Base-by-base conservation (phyloP, 2,113 vertebrate genomes). In the Chlorocebus sabaeus region DNA sequence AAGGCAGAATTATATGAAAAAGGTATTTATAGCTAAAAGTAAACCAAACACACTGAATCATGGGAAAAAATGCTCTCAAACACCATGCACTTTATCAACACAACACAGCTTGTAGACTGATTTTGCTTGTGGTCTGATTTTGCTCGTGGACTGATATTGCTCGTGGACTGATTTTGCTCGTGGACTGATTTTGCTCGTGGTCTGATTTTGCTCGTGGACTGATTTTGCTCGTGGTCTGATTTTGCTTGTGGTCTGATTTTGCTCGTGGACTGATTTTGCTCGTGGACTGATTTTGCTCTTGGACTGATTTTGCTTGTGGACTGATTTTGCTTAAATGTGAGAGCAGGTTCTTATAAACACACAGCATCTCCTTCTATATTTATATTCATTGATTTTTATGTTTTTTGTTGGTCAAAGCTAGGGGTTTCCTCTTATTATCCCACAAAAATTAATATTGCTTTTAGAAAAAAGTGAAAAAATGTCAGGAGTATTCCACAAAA, bases 11-110 rank as follows among this genome's bases (percentile, higher is more conserved):
- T 94, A 70, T 55, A 84, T 89, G 97, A 96, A 98, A 97, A 94
- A 98, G 93, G 73, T 97, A 93, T 98, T 98, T 98, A 97, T 79
- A 96, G 89, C 94, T 97, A 97, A 97, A 97, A 98, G 95, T 97
- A 98, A 99, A 98, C 93, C 96, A 98, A 98, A 94, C 67, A 96
- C 83, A 98, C 40, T 98, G 98, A 98, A 97, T 98, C 97, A 87
- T 96, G 94, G 78, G 81, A 97, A 98, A 96, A 98, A 96, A 40
- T 43, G 89, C 87, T 98, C 52, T 98, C 93, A 96, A 96, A 97
- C 93, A 90, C 35, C 43, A 40, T 75, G 57, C 35, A 83, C 70
- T 97, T 93, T 94, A 98, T 97, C 93, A 94, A 85, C 48, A 97
- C 91, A 98, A 96, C 25, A 64, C 11, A 81, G 40, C 48, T 98